A percentile compares a stretch with the other conserved stretches of the same genome.
These are phyloP conservation scores for Urophycis tenuis DNA, from an alignment of 2,797 vertebrate species.

Conservation along the genomic window DNA sequence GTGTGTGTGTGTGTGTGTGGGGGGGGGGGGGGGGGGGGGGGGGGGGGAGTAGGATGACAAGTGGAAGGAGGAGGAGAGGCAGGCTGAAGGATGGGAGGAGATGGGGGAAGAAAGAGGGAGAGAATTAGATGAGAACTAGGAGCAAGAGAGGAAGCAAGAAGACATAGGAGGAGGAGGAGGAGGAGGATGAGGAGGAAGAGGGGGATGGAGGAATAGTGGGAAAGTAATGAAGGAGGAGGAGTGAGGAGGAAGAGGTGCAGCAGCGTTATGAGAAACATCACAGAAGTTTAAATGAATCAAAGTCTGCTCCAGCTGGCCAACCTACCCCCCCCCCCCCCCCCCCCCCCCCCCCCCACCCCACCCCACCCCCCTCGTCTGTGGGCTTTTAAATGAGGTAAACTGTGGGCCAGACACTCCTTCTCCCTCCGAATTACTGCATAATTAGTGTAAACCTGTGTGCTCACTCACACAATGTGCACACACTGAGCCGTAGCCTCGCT, in stretches of 20 bases:
- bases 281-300: constrained; percentile 45
- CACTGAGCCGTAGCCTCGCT: background rate
- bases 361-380: too few relatives aligned
- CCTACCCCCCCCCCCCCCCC: background rate
- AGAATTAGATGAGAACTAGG: too few relatives aligned
- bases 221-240: background rate
- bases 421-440: too few relatives aligned
- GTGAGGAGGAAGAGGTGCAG: too few relatives aligned
- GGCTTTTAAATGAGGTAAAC: background rate
- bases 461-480: background rate
- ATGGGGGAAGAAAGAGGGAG: too few relatives aligned
- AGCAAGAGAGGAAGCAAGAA: too few relatives aligned
- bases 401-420: background rate
- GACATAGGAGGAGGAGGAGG: constrained; percentile 11
- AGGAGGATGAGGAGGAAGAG: background rate
- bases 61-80: too few relatives aligned
- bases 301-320: constrained; percentile 23
- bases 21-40: too few relatives aligned
- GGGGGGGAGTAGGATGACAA: too few relatives aligned
- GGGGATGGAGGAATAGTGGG: background rate
- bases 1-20: too few relatives aligned
- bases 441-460: background rate
- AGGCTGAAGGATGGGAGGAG: too few relatives aligned
- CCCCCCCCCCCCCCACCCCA: too few relatives aligned
- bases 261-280: background rate